These are phyloP conservation scores for Catalaphyllia jardinei DNA, from an alignment of 64 coral and sea anemone genomes.

Conservation along the genomic window DNA sequence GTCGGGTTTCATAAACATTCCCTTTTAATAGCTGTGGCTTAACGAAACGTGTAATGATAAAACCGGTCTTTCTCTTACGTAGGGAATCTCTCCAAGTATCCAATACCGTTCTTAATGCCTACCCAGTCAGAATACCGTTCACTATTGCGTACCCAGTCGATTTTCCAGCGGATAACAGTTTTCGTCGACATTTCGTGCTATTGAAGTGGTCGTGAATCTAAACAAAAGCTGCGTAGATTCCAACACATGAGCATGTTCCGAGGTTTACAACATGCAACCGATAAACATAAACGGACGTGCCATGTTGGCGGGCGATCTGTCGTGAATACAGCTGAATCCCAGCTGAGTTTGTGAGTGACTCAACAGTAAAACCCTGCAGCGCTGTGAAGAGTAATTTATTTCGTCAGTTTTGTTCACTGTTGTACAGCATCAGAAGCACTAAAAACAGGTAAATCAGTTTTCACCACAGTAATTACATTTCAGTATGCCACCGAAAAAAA, in stretches of 20 bases:
- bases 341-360: not conserved
- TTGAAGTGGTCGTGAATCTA: not conserved
- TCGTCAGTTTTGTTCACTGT: not conserved
- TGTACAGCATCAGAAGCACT: not conserved
- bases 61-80: too few species aligned
- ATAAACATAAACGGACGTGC: not conserved
- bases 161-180: not conserved
- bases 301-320: not conserved
- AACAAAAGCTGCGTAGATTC: not conserved
- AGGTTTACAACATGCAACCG: not conserved
- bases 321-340: not conserved
- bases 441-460: not conserved
- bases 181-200: not conserved
- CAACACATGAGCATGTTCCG: slow-evolving; percentile 5
- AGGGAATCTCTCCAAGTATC: too few species aligned
- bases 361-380: not conserved
- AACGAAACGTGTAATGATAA: too few species aligned
- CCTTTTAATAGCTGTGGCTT: too few species aligned
- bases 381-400: not conserved
- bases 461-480: too few species aligned
- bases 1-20: too few species aligned
- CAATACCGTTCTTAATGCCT: too few species aligned
- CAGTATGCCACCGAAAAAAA: not conserved
- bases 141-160: not conserved
- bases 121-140: too few species aligned